Conservation (phyloP, 2,888 invertebrate genomes). For the Eutolmus rufibarbis region DNA sequence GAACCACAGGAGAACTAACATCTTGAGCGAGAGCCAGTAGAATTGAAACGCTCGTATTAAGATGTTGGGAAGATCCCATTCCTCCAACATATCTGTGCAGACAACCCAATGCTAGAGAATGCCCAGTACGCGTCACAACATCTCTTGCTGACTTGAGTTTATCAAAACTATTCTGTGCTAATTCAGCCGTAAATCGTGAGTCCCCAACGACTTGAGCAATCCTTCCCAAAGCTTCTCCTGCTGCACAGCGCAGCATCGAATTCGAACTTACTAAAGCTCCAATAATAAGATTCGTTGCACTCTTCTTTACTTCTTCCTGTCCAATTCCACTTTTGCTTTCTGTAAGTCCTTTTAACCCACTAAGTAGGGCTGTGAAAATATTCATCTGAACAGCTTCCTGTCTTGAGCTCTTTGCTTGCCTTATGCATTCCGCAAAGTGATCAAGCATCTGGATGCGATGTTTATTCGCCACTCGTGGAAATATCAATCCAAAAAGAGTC, state of each 20-base stretch:
- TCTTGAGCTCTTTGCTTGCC: constrained; percentile 88
- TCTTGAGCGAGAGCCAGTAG: constrained; percentile 94
- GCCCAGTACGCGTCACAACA: constrained; percentile 84
- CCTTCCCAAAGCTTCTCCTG: constrained; percentile 93
- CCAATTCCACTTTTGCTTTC: constrained; percentile 86
- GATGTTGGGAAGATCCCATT: constrained; percentile 93
- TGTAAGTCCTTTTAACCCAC: constrained; percentile 86
- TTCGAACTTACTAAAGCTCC: constrained; percentile 79
- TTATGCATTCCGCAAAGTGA: constrained; percentile 94
- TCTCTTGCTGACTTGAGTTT: constrained; percentile 85
- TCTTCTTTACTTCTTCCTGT: constrained; percentile 88
- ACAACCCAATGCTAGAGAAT: constrained; percentile 93
- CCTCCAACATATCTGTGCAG: constrained; percentile 95
- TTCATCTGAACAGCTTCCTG: constrained; percentile 97
- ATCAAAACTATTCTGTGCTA: constrained; percentile 90
- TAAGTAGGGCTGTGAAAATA: constrained; percentile 90
- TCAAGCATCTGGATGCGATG: constrained; percentile 97
- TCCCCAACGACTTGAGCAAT: constrained; percentile 90
- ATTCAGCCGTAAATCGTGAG: constrained; percentile 84
- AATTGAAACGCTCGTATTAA: constrained; percentile 93
- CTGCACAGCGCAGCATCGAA: constrained; percentile 87
- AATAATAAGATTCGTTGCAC: constrained; percentile 81
- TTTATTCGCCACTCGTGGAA: constrained; percentile 92
- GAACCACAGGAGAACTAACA: constrained; percentile 90
- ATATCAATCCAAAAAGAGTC: constrained; percentile 89